Base-by-base conservation (phyloP, 2,797 vertebrate species). In the Sebastes nivosus region DNA sequence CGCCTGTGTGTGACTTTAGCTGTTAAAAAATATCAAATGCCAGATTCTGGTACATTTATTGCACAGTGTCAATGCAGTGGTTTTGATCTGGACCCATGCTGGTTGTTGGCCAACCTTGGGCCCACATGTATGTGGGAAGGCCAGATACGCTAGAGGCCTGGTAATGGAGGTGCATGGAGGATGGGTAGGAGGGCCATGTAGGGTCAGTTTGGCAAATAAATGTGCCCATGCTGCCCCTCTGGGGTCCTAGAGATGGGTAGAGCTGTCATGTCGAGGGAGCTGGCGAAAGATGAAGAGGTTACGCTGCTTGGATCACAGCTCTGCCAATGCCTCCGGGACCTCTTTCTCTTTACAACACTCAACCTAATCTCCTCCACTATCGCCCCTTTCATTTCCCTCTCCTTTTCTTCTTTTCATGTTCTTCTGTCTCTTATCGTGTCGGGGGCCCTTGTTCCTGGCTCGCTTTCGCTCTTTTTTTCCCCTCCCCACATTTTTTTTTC, bases 221-320 rank as follows among this genome's bases (percentile, higher is more conserved):
- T 8, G 75, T 80, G 82, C 68, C 76, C 27, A 5, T 42, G 75
- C 58, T 10, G 71, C 74, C 79, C 90, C 88, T 88, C 80, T 72
- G 84, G 90, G 89, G 82, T 83, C 64, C 66, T 46, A n/a, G 80
- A 74, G 81, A 75, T 79, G 84, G 89, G 82, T 71, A 29, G 82
- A 88, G 73, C 90, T 91, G 92, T 93, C 91, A 88, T 66, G 87
- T 89, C 29, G 75, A 84, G 83, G 77, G 72, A 90, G 87, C 88
- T 87, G 90, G 78, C 75, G 68, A 86, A 64, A 88, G 91, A 93
- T 92, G 89, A 92, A 90, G 91, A 91, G 91, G 89, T 92, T 88
- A 72, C 60, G 57, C 88, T 85, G 83, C 58, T 46, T 70, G 92
- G 88, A 92, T 92, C 87, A 67, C 75, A 83, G 86, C 88, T 87